Evolutionary conservation across 1,140 invertebrate species (phyloP).

Genomic region (Xylocopa sonorina): DNA sequence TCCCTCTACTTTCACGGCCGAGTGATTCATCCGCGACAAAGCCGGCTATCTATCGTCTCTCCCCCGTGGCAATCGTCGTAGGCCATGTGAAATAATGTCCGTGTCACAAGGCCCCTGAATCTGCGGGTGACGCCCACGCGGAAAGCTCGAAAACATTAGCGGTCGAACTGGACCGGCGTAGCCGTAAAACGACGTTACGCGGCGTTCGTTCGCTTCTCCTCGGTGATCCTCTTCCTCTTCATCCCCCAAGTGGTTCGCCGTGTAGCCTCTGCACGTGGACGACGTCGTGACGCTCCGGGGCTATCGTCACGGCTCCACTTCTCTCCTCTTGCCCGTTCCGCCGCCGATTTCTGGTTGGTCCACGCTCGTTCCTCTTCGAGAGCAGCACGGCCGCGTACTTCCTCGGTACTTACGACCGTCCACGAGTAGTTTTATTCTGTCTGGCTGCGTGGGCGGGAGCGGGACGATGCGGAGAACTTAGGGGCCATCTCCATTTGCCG

Average conservation of each 20-base stretch:
- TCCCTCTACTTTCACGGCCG: neutral
- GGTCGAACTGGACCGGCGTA: slow-evolving; percentile 66
- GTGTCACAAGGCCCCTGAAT: slow-evolving; percentile 63
- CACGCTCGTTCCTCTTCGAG: slow-evolving; percentile 50
- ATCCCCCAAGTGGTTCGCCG: too few relatives aligned
- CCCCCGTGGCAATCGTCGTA: slow-evolving; percentile 62
- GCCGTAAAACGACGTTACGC: slow-evolving; percentile 64
- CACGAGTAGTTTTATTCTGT: slow-evolving; percentile 80
- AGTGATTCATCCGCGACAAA: slow-evolving; percentile 8
- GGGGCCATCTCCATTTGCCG: slow-evolving; percentile 72
- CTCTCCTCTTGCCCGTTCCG: slow-evolving; percentile 1
- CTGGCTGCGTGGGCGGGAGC: slow-evolving; percentile 76
- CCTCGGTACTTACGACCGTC: slow-evolving; percentile 76
- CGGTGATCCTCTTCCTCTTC: slow-evolving; percentile 15
- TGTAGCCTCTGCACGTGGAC: slow-evolving; percentile 29
- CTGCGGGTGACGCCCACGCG: slow-evolving; percentile 69
- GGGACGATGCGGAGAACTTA: slow-evolving; percentile 67
- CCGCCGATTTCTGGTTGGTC: slow-evolving; percentile 11
- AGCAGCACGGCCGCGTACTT: slow-evolving; percentile 70
- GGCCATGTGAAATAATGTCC: slow-evolving; percentile 68
- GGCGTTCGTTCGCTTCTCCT: slow-evolving; percentile 37
- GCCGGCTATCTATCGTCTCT: slow-evolving; percentile 18
- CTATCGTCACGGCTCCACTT: slow-evolving; percentile 52
- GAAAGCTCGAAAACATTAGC: slow-evolving; percentile 65
- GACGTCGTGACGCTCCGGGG: slow-evolving; percentile 58